A percentile compares a stretch with the other conserved stretches of the same genome.
phyloP scores from a whole-genome alignment of 1,140 invertebrate species.

The Nilaparvata lugens region DNA sequence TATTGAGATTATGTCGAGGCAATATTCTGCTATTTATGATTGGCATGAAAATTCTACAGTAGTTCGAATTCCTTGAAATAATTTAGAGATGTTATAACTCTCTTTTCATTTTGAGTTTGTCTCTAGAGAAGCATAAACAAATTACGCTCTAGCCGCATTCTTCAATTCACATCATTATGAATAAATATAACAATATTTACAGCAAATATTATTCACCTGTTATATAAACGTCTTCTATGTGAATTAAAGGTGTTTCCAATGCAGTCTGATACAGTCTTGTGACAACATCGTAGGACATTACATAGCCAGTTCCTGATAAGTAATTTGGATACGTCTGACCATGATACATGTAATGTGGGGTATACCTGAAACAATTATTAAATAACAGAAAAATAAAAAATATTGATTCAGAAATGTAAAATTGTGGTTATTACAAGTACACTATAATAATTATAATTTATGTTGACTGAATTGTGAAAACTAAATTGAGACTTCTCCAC shows the following conservation, averaged over 20 bases:
- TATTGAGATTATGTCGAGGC: too few species aligned
- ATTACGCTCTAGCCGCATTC: too few species aligned
- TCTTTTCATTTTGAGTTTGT: background rate
- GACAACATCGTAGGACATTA: conserved; percentile 62
- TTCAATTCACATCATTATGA: too few species aligned
- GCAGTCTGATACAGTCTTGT: conserved; percentile 56
- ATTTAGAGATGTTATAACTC: too few species aligned
- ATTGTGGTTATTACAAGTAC: too few species aligned
- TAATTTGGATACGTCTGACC: conserved; percentile 68
- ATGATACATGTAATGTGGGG: conserved; percentile 69
- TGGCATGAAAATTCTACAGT: too few species aligned
- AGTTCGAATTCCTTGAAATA: too few species aligned
- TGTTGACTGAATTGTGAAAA: too few species aligned
- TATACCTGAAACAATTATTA: conserved; percentile 59
- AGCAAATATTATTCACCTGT: conserved; percentile 49
- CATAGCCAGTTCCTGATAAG: conserved; percentile 75
- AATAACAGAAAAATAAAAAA: background rate
- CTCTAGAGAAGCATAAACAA: background rate
- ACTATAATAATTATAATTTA: too few species aligned
- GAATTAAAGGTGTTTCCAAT: conserved; percentile 56
- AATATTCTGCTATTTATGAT: too few species aligned
- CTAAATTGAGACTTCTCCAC: too few species aligned
- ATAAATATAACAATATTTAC: too few species aligned
- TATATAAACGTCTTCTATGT: conserved; percentile 79
- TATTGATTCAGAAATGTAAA: background rate